Base-by-base conservation (phyloP, 1,140 invertebrate genomes). In the Drosophila athabasca region DNA sequence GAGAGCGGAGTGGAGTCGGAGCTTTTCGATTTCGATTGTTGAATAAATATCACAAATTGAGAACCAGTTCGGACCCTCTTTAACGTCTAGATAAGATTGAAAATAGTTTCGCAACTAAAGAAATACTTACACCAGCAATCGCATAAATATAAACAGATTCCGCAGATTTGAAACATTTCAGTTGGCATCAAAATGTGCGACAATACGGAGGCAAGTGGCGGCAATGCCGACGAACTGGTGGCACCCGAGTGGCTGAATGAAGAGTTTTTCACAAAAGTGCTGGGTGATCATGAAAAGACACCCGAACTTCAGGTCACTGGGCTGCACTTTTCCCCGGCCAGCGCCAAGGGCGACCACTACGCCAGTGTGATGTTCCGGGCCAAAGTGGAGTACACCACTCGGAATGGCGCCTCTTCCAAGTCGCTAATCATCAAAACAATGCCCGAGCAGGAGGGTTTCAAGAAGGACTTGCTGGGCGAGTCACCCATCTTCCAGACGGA, bases 311-410 rank as follows among this genome's bases (percentile, higher is more conserved):
- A 68, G 19, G 60, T 91, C 0, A 17, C 44, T 1, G 57, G 74
- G n/a, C 7, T 83, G 0, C 57, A 61, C 15, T 64, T 84, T 0
- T 75, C 76, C 1, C 90, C 90, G 5, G 90, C 90, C 2, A 81
- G 71, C 19, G 67, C 31, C 22, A 88, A 85, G 44, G 85, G 82
- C 0, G 90, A 91, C 73, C 90, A 91, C 46, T 91, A 90, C 76
- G 90, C 83, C 7, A 91, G 90, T 50, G 46, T 91, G 6, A 91
- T 91, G 71, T 90, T 90, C 5, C 75, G 90, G 1, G 65, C 46
- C 0, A 69, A 44, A 2, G 53, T 90, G 1, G 15, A 39, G 41
- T 87, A 68, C 22, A 49, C 26, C 11, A 59, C 45, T 0, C 3
- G 13, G 1, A 71, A 41, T 1, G 67, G 49, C 5, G 48, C 57